phyloP scores from a whole-genome alignment of 2,113 vertebrate species.

The Vulpes vulpes region DNA sequence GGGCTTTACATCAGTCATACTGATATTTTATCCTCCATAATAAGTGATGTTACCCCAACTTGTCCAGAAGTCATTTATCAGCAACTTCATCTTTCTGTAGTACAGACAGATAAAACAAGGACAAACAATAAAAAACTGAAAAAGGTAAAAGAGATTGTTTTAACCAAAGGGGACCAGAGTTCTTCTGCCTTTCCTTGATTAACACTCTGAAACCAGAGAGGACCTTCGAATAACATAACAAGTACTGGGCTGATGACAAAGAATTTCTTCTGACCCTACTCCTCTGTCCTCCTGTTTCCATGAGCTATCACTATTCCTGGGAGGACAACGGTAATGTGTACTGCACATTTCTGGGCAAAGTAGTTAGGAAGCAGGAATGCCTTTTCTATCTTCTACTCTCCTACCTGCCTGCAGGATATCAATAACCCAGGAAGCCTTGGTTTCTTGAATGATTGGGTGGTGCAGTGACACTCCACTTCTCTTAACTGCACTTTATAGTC shows the following conservation, averaged over 20 bases:
- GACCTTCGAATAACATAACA: background rate
- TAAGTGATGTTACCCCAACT: background rate
- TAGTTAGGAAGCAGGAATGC: background rate
- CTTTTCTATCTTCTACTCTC: background rate
- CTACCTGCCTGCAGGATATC: background rate
- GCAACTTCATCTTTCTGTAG: conserved; percentile 15
- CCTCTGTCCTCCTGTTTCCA: background rate
- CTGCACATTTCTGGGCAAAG: background rate
- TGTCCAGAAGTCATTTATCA: background rate
- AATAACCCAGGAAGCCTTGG: background rate
- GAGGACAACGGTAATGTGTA: background rate
- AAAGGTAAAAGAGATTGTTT: background rate
- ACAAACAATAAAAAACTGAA: conserved; percentile 8
- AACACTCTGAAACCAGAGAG: background rate
- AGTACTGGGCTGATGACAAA: background rate
- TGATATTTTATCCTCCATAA: background rate
- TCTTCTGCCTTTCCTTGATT: conserved; percentile 1
- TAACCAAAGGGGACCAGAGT: background rate
- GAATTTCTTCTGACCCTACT: background rate
- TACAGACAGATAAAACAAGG: background rate
- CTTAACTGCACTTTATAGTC: background rate
- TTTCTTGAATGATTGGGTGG: background rate
- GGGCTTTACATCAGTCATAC: background rate
- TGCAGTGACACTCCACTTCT: background rate
- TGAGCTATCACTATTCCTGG: background rate